A percentile compares a stretch with the other conserved stretches of the same genome.
Evolutionary conservation across 2,888 invertebrate genomes (phyloP).

Genomic region (Chesias legatella): DNA sequence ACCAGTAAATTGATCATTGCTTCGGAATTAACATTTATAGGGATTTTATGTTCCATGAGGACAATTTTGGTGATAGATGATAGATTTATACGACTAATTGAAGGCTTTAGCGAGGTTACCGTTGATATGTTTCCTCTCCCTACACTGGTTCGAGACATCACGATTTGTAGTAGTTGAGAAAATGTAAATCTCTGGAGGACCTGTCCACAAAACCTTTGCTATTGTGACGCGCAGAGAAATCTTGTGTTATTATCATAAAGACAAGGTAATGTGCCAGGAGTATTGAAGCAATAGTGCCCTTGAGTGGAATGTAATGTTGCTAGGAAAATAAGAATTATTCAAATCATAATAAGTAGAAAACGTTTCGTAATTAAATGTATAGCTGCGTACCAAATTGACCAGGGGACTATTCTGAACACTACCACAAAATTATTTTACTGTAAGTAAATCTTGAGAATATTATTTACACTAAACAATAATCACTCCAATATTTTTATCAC

Average conservation of each 20-base stretch:
- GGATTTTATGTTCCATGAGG: not conserved
- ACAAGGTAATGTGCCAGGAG: not conserved
- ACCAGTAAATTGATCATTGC: not conserved
- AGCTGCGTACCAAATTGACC: constrained; percentile 19
- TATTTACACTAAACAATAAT: no score
- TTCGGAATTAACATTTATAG: not conserved
- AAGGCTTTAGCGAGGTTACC: no score
- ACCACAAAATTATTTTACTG: no score
- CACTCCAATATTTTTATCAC: no score
- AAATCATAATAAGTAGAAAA: constrained; percentile 31
- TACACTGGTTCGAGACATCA: no score
- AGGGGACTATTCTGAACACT: constrained; percentile 19
- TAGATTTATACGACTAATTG: no score
- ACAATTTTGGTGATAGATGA: not conserved
- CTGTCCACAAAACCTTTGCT: not conserved
- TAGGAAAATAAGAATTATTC: constrained; percentile 29
- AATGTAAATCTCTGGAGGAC: no score
- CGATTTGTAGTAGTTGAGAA: no score
- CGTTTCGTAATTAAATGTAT: constrained; percentile 29
- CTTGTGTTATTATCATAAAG: not conserved
- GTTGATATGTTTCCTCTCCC: no score
- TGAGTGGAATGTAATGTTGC: constrained; percentile 25
- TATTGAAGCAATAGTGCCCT: constrained; percentile 19
- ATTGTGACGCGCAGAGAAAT: not conserved
- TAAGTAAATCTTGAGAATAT: no score